Evolutionary conservation across 2,888 invertebrate genomes (phyloP).

Genomic region (Erebia epiphron): DNA sequence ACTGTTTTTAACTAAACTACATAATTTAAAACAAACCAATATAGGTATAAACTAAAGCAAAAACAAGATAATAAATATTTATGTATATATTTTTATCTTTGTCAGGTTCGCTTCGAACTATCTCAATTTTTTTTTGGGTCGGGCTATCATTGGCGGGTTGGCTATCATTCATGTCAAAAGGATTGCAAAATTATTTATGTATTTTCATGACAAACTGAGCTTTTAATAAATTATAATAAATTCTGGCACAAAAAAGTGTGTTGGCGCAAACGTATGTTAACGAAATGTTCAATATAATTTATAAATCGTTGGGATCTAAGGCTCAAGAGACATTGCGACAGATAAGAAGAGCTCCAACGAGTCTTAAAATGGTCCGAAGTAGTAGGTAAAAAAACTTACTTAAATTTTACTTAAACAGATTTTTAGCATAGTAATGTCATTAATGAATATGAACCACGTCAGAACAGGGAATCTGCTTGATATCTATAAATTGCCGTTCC

Average conservation of each 20-base stretch:
- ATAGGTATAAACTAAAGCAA: not conserved
- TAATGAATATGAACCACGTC: too few species aligned
- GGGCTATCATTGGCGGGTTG: too few species aligned
- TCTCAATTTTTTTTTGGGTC: not conserved
- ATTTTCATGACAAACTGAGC: not conserved
- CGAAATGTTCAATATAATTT: too few species aligned
- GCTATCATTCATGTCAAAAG: not conserved
- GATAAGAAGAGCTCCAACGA: too few species aligned
- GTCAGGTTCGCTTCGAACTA: conserved; percentile 1
- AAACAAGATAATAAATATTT: conserved; percentile 4
- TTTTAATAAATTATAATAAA: not conserved
- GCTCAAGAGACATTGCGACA: too few species aligned
- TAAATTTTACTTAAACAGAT: too few species aligned
- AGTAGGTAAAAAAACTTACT: too few species aligned
- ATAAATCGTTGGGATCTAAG: too few species aligned
- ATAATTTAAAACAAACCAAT: not conserved
- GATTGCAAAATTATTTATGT: not conserved
- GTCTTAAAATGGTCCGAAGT: too few species aligned
- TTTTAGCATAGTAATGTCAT: too few species aligned
- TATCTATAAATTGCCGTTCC: too few species aligned
- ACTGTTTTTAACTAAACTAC: not conserved
- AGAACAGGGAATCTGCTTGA: too few species aligned
- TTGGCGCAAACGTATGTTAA: not conserved
- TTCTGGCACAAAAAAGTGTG: not conserved
- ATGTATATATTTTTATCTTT: conserved; percentile 12